A percentile compares a stretch with the other conserved stretches of the same genome.
These are phyloP conservation scores for Drosophila nannoptera DNA, from an alignment of 1,140 invertebrate genomes.

Conservation along the genomic window DNA sequence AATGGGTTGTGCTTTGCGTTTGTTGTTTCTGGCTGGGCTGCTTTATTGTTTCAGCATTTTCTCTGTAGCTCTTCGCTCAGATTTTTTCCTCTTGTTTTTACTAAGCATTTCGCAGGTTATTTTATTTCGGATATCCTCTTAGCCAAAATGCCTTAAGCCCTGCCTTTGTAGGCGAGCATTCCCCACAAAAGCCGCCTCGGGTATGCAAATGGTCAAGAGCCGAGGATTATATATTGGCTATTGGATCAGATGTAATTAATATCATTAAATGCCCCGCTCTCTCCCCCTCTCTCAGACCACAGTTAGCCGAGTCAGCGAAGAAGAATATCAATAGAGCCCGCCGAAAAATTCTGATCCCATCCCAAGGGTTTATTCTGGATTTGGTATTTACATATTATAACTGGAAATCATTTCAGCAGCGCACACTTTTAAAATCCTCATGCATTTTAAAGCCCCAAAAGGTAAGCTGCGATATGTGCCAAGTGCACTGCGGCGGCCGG, in stretches of 20 bases:
- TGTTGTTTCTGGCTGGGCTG: conserved; percentile 35
- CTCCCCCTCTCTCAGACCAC: no score
- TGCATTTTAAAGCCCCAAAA: conserved; percentile 43
- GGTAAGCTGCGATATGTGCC: conserved; percentile 23
- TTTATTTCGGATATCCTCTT: conserved; percentile 41
- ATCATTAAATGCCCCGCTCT: no score
- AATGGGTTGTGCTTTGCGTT: conserved; percentile 45
- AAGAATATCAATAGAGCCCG: no score
- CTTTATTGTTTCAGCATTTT: conserved; percentile 59
- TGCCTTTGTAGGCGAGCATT: conserved; percentile 32
- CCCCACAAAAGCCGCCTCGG: neutral
- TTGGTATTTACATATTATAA: neutral
- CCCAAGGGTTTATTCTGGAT: no score
- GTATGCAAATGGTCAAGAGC: neutral
- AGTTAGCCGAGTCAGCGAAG: no score
- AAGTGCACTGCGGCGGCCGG: conserved; percentile 38
- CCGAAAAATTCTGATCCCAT: no score
- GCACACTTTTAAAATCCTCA: conserved; percentile 4
- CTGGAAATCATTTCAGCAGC: conserved; percentile 7
- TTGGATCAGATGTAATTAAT: no score
- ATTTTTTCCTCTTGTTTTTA: conserved; percentile 14
- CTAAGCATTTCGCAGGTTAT: conserved; percentile 37
- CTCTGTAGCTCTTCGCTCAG: conserved; percentile 15
- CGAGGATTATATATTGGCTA: neutral
- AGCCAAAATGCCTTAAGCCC: conserved; percentile 30